Percentiles rank a stretch among this genome's conserved stretches.
phyloP scores from a whole-genome alignment of 1,140 invertebrate genomes.

The Macrosteles quadrilineatus region DNA sequence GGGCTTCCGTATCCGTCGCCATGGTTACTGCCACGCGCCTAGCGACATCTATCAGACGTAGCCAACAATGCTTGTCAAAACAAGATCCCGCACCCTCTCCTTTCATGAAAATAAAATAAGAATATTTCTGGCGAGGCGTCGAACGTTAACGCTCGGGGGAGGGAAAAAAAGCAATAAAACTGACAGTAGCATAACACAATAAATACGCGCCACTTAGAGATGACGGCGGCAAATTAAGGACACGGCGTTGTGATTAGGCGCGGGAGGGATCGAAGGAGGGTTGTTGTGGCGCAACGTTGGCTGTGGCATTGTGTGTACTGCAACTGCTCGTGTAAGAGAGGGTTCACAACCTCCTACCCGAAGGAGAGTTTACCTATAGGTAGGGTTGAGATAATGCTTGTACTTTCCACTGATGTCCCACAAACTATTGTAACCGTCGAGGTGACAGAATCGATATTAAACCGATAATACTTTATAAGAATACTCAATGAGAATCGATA shows the following conservation, averaged over 20 bases:
- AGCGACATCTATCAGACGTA: conserved; percentile 22
- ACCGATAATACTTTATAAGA: too few relatives aligned
- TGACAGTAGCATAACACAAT: conserved; percentile 27
- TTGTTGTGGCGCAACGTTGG: background rate
- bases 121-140: conserved; percentile 27
- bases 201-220: conserved; percentile 26
- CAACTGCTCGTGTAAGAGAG: too few relatives aligned
- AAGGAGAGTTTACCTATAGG: too few relatives aligned
- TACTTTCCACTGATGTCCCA: too few relatives aligned
- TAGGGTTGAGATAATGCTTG: too few relatives aligned
- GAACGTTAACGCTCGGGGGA: conserved; percentile 21
- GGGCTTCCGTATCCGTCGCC: conserved; percentile 18
- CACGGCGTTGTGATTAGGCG: too few relatives aligned
- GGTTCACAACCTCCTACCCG: too few relatives aligned
- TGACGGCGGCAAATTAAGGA: conserved; percentile 25
- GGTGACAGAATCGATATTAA: too few relatives aligned
- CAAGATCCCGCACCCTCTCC: conserved; percentile 25
- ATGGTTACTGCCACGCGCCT: background rate
- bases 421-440: too few relatives aligned
- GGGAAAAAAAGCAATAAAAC: conserved; percentile 31
- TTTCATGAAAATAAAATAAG: conserved; percentile 33
- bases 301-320: background rate
- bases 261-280: too few relatives aligned
- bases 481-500: too few relatives aligned
- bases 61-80: conserved; percentile 32